Base-by-base conservation (phyloP, 2,797 vertebrate genomes). In the Prionace glauca region DNA sequence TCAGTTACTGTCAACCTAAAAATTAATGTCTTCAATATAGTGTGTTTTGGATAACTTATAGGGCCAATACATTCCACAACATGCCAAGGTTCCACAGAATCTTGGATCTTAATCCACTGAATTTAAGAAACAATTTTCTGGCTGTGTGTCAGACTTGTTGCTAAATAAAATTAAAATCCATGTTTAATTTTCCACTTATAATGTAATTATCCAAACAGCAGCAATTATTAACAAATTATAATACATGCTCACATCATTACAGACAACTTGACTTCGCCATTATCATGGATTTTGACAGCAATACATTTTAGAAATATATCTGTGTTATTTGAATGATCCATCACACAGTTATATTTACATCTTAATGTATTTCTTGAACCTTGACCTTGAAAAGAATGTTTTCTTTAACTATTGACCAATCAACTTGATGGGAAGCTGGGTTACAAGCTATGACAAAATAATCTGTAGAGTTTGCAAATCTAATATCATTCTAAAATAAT, bases 171-270 rank as follows among this genome's bases (percentile, higher is more conserved):
- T 45, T 60, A 26, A 41, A 77, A 56, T 36, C 62, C 36, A 32
- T 94, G 32, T 56, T 72, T 95, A 56, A 71, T 9, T 72, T 41
- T 77, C 32, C 50, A 72, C 26, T 60, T 18, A 7, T 95, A 16
- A 45, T 77, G 45, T 71, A 71, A 36, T 72, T 67, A 95, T 72
- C 4, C 65, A 95, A 45, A 26, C 12, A 95, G 20, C n/a, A 71
- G 65, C 65, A 71, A 77, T 95, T 36, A 67, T 94, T 56, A 95
- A 36, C 72, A 95, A 95, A 45, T n/a, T 95, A 41, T 32, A 62
- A 90, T 32, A 11, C 29, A 32, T 90, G 56, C 60, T 90, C 50
- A 56, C 24, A 60, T 29, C 26, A 90, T 90, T 62, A 62, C 26
- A 60, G 14, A 18, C 56, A 62, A 62, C 16, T 32, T 90, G 32